Evolutionary conservation across 2,113 vertebrate species (phyloP), one percentile per base, ranked within the genome.

Genomic region (Otus sunia): DNA sequence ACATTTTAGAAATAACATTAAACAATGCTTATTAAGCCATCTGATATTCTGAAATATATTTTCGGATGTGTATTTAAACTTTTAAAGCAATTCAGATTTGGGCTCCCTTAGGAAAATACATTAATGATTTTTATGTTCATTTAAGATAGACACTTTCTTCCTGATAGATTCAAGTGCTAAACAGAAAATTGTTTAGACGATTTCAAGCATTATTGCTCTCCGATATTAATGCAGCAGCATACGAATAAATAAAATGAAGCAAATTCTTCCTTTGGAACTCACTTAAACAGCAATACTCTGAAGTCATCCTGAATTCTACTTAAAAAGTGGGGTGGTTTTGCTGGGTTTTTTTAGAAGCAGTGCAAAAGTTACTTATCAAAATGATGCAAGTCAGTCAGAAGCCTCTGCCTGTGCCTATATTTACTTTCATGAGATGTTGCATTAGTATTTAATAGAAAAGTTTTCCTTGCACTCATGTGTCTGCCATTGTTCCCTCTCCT

Each of bases 201-300:
- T 83, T 96, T 91, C 81, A 92, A 93, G 78, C 79, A 80, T 95
- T 94, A 88, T 32, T 94, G 75, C 82, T 94, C 69, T 95, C 55
- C 86, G 72, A 81, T 87, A 94, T 64, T 59, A 89, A 85, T 52
- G 59, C 34, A 86, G 68, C 78, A 88, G 71, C 85, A 88, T 76
- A 88, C 2, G 2, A 92, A 96, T 94, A 93, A 96, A 93, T 83
- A 74, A 72, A 78, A 96, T n/a, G 15, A 72, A 94, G 86, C 41
- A 96, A 91, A 94, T 26, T 86, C 66, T 92, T 96, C 55, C 71
- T 86, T 15, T 81, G 52, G 45, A 90, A 81, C 78, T 83, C 36
- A 90, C 74, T 88, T 90, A 62, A 88, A 94, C 66, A 84, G 69
- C 41, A 69, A 71, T 39, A 62, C 43, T 75, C 29, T 67, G 29